Percentiles rank a stretch among this genome's conserved stretches.
Conservation (phyloP, 2,797 vertebrate genomes). For the Danio tinwini region DNA sequence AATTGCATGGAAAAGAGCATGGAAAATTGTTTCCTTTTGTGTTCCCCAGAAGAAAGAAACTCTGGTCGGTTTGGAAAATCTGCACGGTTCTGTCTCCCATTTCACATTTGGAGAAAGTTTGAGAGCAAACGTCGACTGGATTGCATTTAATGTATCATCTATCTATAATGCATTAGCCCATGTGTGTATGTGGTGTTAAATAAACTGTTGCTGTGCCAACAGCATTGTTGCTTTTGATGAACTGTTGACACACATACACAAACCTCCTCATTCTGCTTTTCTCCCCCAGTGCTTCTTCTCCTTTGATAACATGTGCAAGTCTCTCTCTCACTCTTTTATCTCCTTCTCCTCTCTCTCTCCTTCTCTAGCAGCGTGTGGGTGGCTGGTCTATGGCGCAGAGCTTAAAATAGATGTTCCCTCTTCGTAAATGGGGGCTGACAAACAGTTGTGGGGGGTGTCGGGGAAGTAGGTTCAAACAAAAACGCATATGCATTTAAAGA, state of each 20-base stretch:
- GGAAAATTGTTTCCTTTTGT: slow-evolving; percentile 20
- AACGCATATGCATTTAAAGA: slow-evolving; percentile 42
- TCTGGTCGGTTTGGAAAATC: neutral
- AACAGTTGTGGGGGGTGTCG: slow-evolving; percentile 48
- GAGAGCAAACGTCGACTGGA: slow-evolving; percentile 24
- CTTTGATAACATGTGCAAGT: slow-evolving; percentile 67
- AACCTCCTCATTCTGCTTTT: slow-evolving; percentile 10
- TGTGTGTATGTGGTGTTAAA: slow-evolving; percentile 45
- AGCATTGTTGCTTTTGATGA: slow-evolving; percentile 54
- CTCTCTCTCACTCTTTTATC: slow-evolving; percentile 60
- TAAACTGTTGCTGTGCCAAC: slow-evolving; percentile 57
- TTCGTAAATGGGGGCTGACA: slow-evolving; percentile 74
- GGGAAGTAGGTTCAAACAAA: slow-evolving; percentile 45
- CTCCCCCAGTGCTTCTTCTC: slow-evolving; percentile 30
- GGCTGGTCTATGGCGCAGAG: slow-evolving; percentile 74
- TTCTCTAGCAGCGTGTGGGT: slow-evolving; percentile 62
- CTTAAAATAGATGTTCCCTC: slow-evolving; percentile 81
- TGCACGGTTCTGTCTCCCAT: neutral
- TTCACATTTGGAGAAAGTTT: slow-evolving; percentile 37
- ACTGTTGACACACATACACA: slow-evolving; percentile 52
- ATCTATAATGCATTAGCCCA: slow-evolving; percentile 44
- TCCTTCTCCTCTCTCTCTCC: slow-evolving; percentile 25
- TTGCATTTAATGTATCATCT: slow-evolving; percentile 47
- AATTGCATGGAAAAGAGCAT: slow-evolving; percentile 26
- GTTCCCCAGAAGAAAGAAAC: neutral